Base-by-base conservation (phyloP, 2,113 vertebrate species). In the Colistium nudipinnis region DNA sequence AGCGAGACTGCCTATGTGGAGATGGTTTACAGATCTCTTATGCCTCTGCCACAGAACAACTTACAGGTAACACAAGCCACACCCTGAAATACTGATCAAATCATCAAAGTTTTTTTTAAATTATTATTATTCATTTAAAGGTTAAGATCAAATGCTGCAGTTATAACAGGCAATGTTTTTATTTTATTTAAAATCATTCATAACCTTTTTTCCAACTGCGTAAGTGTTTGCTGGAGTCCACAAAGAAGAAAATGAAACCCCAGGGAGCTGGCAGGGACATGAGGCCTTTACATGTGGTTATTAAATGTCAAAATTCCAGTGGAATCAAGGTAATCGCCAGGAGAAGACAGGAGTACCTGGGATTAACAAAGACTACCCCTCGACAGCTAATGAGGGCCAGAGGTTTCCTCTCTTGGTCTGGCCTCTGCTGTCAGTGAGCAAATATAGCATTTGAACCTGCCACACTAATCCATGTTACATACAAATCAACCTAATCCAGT, bases 301-400 rank as follows among this genome's bases (percentile, higher is more conserved):
- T 41, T 60, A 41, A 64, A 31, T 30, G 51, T 2, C 4, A 12
- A n/a, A 30, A 66, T 49, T 30, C 10, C 12, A 45, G 53, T 39
- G 51, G 51, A 62, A 65, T 80, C 62, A 74, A 81, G 78, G 87
- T 79, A 76, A 66, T 49, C 22, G 41, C 55, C n/a, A 19, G 74
- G 49, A 22, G 3, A 49, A 75, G 70, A 53, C 53, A 9, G 78
- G 83, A 87, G 87, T 84, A 89, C 69, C 68, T 76, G 70, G 83
- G 85, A 85, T 87, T 84, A 87, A 55, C 61, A 28, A n/a, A 62
- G 71, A 59, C 80, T 74, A 85, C 77, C 73, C 71, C 52, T 33
- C 44, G 62, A 48, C 54, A 47, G 62, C 65, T 89, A 78, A 81
- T 83, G 41, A 68, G 73, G 30, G 63, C 59, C 70, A 53, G 72